A percentile compares a stretch with the other conserved stretches of the same genome.
Conservation (phyloP, 2,797 vertebrate species). For the Cossypha heuglini region DNA sequence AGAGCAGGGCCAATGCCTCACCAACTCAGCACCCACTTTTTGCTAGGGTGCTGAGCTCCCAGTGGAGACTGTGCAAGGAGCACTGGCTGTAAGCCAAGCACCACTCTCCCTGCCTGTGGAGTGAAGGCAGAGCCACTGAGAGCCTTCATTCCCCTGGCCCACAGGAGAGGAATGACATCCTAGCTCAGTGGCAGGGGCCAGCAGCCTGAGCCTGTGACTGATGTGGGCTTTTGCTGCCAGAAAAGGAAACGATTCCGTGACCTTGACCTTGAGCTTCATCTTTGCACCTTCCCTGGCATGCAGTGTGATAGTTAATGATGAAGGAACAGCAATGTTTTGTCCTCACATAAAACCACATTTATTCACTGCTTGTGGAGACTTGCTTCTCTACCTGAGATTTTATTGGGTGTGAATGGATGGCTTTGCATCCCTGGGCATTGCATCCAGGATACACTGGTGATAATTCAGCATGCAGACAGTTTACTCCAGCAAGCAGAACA, state of each 20-base stretch:
- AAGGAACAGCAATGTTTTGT: not conserved
- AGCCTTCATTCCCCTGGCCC: not conserved
- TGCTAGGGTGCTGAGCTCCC: rapidly evolving
- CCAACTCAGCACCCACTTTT: not conserved
- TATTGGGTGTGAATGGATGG: not conserved
- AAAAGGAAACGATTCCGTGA: not conserved
- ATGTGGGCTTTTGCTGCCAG: not conserved
- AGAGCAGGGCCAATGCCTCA: not conserved
- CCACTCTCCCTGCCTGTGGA: not conserved
- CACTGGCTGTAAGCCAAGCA: rapidly evolving
- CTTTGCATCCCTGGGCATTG: not conserved
- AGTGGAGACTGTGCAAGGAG: not conserved
- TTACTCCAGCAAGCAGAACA: not conserved
- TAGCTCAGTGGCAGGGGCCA: not conserved
- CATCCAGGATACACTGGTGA: not conserved
- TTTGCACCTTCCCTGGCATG: not conserved
- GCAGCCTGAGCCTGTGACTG: not conserved
- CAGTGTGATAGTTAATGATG: not conserved
- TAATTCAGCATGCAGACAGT: not conserved
- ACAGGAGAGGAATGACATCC: not conserved
- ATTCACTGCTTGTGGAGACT: not conserved
- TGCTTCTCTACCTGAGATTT: not conserved
- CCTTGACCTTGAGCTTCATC: not conserved
- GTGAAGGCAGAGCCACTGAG: not conserved
- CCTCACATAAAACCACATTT: not conserved